Base-by-base conservation (phyloP, 1,140 invertebrate species). In the Dreissena polymorpha region DNA sequence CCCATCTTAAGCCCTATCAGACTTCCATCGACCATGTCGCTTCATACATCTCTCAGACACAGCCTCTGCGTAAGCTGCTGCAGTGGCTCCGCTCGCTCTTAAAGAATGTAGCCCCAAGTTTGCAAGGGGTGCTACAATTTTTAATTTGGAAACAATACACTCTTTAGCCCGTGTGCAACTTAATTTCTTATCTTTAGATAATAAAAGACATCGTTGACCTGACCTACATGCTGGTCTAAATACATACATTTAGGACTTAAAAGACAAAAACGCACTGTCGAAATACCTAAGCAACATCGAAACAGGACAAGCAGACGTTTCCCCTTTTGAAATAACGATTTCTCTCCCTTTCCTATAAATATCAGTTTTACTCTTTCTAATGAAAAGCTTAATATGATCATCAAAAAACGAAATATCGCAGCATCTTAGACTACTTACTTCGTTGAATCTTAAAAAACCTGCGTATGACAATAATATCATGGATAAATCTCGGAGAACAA, bases 391-490 rank as follows among this genome's bases (percentile, higher is more conserved):
- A 5, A 83, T 49, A 60, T 69, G 65, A n/a, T 75, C 65, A 12
- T 65, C 60, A 27, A 76, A 49, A 27, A 86, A 67, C 0, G 1
- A 16, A 27, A 86, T 27, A 85, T 85, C 84, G 57, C n/a, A 60
- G 57, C 84, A 67, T 23, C n/a, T 51, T 65, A 82, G 65, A 16
- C 71, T 14, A 67, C 78, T 82, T 13, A 85, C 14, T 49, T 86
- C 85, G 60, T 84, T 53, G 64, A 39, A 84, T 74, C 80, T 72
- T 27, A 76, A 67, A 84, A 84, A 84, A 39, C 64, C 84, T 0
- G 84, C 65, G 68, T 76, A 86, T 68, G 57, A 12, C 25, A 86
- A 25, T 49, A 86, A 39, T 21, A 86, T 84, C 85, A 86, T 84
- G 23, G 70, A 16, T 6, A 86, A n/a, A 70, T 86, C 80, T 57